These are phyloP conservation scores for Pempheris klunzingeri DNA, from an alignment of 2,797 vertebrate species.

Conservation along the genomic window DNA sequence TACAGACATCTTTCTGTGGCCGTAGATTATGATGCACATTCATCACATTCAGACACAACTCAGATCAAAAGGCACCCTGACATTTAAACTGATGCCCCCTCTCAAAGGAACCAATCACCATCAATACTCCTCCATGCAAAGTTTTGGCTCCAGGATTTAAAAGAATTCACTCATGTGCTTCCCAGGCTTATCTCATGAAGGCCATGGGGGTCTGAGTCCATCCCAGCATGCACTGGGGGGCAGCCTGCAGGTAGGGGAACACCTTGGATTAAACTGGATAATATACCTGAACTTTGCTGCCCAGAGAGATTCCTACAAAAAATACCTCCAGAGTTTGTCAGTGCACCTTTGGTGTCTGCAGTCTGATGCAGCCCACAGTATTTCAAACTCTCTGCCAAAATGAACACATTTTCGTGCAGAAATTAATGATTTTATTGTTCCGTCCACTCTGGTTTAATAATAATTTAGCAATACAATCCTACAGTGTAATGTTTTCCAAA, in stretches of 20 bases:
- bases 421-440: not conserved
- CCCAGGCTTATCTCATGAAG: slow-evolving; percentile 8
- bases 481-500: not conserved
- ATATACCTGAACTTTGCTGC: slow-evolving; percentile 1
- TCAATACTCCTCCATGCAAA: not conserved
- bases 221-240: slow-evolving; percentile 11
- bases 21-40: not conserved
- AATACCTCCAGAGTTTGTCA: not conserved
- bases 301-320: not conserved
- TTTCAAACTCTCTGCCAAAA: not conserved
- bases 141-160: not conserved
- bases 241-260: slow-evolving; percentile 10
- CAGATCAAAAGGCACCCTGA: not conserved
- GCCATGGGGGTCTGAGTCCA: not conserved
- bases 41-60: not conserved
- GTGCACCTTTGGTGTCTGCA: not conserved
- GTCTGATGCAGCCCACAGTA: not conserved
- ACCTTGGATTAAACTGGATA: slow-evolving; percentile 12
- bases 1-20: too few relatives aligned
- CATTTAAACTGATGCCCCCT: not conserved
- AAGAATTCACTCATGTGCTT: slow-evolving; percentile 4
- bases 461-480: not conserved
- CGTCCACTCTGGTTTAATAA: not conserved
- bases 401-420: not conserved
- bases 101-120: not conserved